These are phyloP conservation scores for Crocidura indochinensis DNA, from an alignment of 2,797 vertebrate species.

Conservation along the genomic window DNA sequence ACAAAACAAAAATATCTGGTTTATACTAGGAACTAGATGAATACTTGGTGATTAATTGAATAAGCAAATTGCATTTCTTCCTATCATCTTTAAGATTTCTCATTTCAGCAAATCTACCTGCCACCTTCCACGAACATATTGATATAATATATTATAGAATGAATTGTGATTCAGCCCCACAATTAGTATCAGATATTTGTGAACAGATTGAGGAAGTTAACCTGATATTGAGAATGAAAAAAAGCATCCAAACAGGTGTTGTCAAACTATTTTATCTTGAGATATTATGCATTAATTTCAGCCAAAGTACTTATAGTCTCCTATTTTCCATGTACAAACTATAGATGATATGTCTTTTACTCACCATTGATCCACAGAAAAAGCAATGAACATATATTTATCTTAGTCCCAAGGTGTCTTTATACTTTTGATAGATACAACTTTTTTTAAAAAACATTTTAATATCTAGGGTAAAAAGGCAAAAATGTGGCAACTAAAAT, in stretches of 20 bases:
- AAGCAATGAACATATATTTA: neutral
- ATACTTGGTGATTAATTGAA: neutral
- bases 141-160: neutral
- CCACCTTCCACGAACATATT: neutral
- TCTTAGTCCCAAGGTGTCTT: neutral
- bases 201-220: constrained; percentile 9
- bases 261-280: neutral
- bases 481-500: neutral
- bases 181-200: neutral
- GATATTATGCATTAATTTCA: neutral
- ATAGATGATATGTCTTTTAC: neutral
- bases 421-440: neutral
- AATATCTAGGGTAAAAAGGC: constrained; percentile 29
- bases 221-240: neutral
- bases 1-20: neutral
- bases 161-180: neutral
- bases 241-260: neutral
- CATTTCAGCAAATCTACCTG: neutral
- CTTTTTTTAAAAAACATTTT: neutral
- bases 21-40: neutral
- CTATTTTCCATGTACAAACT: neutral
- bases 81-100: neutral
- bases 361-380: neutral
- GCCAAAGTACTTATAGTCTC: neutral
- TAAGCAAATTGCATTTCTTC: constrained; percentile 18